These are phyloP conservation scores for Odontocerum albicorne DNA, from an alignment of 2,888 invertebrate species.

Conservation along the genomic window DNA sequence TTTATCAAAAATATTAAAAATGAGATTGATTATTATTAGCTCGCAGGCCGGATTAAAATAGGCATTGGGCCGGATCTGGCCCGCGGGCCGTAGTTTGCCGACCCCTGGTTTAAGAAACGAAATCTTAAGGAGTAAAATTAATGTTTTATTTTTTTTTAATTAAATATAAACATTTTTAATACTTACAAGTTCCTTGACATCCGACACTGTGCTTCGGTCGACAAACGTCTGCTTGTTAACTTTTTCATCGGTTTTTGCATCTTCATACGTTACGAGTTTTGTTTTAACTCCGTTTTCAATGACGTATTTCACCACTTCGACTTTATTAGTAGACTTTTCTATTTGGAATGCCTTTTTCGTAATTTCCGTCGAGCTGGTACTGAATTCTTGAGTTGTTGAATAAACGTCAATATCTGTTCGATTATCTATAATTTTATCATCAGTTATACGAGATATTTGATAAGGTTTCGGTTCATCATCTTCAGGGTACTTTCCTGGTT, in stretches of 20 bases:
- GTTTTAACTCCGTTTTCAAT: conserved; percentile 54
- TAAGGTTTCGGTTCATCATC: conserved; percentile 23
- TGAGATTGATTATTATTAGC: too few species aligned
- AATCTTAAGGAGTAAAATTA: not conserved
- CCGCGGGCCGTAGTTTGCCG: too few species aligned
- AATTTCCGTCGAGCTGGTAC: conserved; percentile 44
- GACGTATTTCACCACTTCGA: conserved; percentile 55
- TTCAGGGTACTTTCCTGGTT: conserved; percentile 4
- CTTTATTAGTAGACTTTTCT: conserved; percentile 54
- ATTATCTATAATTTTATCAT: conserved; percentile 14
- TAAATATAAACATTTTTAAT: not conserved
- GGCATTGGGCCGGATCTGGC: too few species aligned
- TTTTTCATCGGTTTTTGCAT: conserved; percentile 56
- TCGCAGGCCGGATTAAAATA: too few species aligned
- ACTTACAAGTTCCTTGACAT: conserved; percentile 59
- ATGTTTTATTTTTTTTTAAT: too few species aligned
- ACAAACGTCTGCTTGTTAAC: conserved; percentile 56
- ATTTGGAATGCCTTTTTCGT: conserved; percentile 53
- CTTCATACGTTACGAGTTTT: conserved; percentile 56
- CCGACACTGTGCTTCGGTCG: conserved; percentile 53
- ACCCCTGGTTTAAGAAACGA: not conserved
- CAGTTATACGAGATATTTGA: conserved; percentile 19
- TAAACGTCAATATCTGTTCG: conserved; percentile 26
- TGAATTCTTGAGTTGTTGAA: conserved; percentile 40
- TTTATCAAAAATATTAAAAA: too few species aligned